These are phyloP conservation scores for Hedya salicella DNA, from an alignment of 2,888 invertebrate species.

Conservation along the genomic window DNA sequence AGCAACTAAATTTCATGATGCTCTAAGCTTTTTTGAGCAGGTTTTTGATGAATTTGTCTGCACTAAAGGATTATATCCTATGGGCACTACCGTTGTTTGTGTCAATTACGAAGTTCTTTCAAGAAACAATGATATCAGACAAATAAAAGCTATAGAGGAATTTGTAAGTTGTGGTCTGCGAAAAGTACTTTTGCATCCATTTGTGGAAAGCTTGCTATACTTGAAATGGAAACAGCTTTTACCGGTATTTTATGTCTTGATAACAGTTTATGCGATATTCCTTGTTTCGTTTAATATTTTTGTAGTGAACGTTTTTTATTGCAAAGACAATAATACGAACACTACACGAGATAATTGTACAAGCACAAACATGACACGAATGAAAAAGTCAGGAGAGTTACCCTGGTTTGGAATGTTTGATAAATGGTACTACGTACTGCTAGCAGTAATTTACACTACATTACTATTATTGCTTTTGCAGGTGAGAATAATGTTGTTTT, in stretches of 20 bases:
- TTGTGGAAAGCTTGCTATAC: constrained; percentile 64
- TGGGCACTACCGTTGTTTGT: constrained; percentile 50
- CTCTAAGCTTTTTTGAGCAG: constrained; percentile 49
- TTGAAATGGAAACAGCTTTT: constrained; percentile 63
- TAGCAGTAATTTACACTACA: constrained; percentile 14
- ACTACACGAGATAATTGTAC: background rate
- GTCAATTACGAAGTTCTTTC: constrained; percentile 55
- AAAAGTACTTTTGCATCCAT: constrained; percentile 63
- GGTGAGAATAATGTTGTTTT: background rate
- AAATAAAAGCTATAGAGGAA: constrained; percentile 60
- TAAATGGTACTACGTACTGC: constrained; percentile 13
- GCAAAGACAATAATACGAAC: constrained; percentile 31
- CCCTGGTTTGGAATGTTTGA: constrained; percentile 39
- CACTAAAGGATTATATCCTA: constrained; percentile 27
- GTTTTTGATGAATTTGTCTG: constrained; percentile 47
- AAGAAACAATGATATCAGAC: constrained; percentile 46
- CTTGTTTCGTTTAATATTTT: constrained; percentile 58
- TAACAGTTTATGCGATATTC: constrained; percentile 58
- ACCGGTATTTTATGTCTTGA: constrained; percentile 57
- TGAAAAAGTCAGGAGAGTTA: constrained; percentile 23
- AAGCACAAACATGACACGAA: background rate
- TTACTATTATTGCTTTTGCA: constrained; percentile 8
- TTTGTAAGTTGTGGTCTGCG: constrained; percentile 59
- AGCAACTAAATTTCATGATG: constrained; percentile 50
- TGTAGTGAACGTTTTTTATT: constrained; percentile 48